Evolutionary conservation across 2,888 invertebrate genomes (phyloP), one percentile per base, ranked within the genome.

Genomic region (Andrena hattorfiana): DNA sequence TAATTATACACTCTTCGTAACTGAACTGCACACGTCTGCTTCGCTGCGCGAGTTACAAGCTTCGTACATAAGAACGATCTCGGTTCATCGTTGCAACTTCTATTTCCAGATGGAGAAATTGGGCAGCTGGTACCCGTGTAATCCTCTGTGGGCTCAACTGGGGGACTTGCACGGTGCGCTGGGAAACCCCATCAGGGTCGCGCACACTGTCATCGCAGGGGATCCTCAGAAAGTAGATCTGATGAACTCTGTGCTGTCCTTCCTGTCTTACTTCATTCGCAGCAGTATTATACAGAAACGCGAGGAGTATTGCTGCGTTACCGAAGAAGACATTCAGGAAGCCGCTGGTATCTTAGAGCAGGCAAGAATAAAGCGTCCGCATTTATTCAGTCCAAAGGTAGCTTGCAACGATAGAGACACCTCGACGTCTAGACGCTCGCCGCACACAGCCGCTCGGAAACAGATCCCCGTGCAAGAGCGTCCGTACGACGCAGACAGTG

Each of bases 61-160:
- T n/a, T 23, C 23, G 49, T 51, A 1, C 7, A 49, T 0, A 16
- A n/a, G 10, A 35, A 35, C 13, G 3, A 13, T n/a, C n/a, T 35
- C 35, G 23, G 23, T 20, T 56, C 1, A 56, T 56, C 23, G 23
- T 56, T 10, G 49, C 13, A 35, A 28, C 23, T 28, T 30, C 51
- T 51, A 23, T 74, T 77, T 89, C 16, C 80, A 94, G 94, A 84
- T 93, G 75, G 95, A 95, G 10, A 95, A 96, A 93, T 90, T 96
- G 80, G 95, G 96, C 3, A 95, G 95, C 87, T 95, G 95, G 81
- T 96, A 96, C 91, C 97, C 98, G 0, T 98, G 98, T 94, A 98
- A 98, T 94, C 98, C 98, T 0, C 94, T 98, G 0, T 98, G 98
- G 98, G 97, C 97, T 0, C 98, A 99, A 91, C 95, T 98, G 83